Conservation (phyloP, 1,140 invertebrate genomes). For the Bombyx mandarina region DNA sequence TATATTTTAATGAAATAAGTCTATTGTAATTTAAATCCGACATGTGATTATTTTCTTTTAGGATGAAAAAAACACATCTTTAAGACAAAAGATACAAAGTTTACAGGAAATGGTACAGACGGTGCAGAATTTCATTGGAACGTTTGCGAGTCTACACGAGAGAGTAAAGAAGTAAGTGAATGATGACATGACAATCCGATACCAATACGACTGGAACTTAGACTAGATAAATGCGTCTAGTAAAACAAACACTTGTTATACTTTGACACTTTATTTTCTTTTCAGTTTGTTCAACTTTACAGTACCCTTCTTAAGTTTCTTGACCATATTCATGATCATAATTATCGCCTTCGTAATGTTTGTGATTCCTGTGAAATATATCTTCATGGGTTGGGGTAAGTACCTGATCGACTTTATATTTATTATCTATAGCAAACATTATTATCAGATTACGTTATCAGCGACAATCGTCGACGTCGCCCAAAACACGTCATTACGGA, state of each 20-base stretch:
- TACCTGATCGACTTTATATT: slow-evolving; percentile 3
- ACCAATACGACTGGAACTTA: no score
- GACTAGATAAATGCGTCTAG: no score
- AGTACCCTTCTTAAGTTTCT: slow-evolving; percentile 93
- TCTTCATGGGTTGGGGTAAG: slow-evolving; percentile 92
- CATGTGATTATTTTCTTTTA: slow-evolving; percentile 9
- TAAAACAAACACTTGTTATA: no score
- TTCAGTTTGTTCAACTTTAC: slow-evolving; percentile 95
- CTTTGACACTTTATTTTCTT: slow-evolving; percentile 14
- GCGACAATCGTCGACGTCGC: no score
- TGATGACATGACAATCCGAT: no score
- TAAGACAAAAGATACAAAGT: slow-evolving; percentile 48
- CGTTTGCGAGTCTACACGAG: slow-evolving; percentile 90
- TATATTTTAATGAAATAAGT: neutral
- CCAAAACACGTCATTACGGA: no score
- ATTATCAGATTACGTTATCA: no score
- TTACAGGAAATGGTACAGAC: slow-evolving; percentile 92
- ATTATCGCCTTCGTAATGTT: slow-evolving; percentile 85
- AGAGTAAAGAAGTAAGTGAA: slow-evolving; percentile 88
- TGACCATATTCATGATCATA: slow-evolving; percentile 84
- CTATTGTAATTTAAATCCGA: no score
- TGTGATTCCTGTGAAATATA: slow-evolving; percentile 88
- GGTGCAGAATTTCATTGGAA: slow-evolving; percentile 94
- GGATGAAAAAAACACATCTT: slow-evolving; percentile 42
- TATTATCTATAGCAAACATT: no score